phyloP scores from a whole-genome alignment of 2,113 vertebrate genomes.

The Ctenomys sociabilis region DNA sequence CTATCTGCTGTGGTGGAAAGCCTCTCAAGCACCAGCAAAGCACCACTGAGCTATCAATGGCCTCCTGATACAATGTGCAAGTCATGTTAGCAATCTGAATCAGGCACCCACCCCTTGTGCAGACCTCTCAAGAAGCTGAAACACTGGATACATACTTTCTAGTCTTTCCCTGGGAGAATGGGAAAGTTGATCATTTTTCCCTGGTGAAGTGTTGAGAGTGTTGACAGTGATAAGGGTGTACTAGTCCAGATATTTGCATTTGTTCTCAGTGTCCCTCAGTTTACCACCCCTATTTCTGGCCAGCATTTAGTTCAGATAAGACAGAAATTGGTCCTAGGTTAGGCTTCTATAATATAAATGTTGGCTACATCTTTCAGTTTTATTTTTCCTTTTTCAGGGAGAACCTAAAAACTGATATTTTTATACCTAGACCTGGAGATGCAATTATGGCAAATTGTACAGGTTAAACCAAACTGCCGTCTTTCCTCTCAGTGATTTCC shows the following conservation, averaged over 20 bases:
- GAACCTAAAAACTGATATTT: background rate
- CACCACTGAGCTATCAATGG: background rate
- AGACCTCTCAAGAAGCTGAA: background rate
- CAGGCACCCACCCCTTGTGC: background rate
- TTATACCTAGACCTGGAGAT: background rate
- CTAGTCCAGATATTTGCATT: background rate
- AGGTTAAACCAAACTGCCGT: background rate
- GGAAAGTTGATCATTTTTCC: background rate
- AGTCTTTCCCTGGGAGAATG: background rate
- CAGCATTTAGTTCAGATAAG: background rate
- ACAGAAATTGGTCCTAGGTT: background rate
- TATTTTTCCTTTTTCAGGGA: background rate
- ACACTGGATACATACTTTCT: background rate
- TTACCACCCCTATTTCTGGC: background rate
- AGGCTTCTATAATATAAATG: background rate
- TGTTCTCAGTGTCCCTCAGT: background rate
- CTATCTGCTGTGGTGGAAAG: background rate
- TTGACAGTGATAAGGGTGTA: background rate
- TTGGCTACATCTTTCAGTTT: background rate
- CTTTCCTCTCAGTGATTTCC: background rate
- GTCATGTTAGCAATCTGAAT: background rate
- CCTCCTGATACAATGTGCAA: background rate
- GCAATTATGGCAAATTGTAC: background rate
- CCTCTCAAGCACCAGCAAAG: background rate
- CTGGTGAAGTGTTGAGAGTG: accelerated